phyloP scores from a whole-genome alignment of 2,113 vertebrate genomes.

The Gallinago paraguaiae region DNA sequence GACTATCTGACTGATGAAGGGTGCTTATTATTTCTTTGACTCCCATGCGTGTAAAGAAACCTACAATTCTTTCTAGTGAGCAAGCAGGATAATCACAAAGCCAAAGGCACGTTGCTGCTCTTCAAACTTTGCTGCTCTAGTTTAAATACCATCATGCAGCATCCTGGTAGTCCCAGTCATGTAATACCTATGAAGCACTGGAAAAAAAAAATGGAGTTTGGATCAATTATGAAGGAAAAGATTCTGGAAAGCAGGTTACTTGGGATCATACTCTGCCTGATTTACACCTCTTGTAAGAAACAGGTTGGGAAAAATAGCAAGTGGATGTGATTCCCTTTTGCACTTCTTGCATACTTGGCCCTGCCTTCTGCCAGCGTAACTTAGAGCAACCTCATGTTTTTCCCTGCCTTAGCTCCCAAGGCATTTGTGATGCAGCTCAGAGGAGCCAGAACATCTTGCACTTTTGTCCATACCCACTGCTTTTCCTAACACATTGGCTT shows the following conservation, averaged over 20 bases:
- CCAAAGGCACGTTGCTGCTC: neutral
- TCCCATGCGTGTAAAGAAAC: neutral
- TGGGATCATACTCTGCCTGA: neutral
- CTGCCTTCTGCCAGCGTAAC: neutral
- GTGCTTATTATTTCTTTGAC: conserved; percentile 55
- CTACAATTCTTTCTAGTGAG: neutral
- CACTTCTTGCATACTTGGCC: neutral
- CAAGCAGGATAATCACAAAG: conserved; percentile 22
- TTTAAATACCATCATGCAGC: neutral
- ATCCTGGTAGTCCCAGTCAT: neutral
- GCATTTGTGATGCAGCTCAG: neutral
- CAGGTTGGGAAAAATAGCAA: neutral
- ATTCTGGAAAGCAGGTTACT: neutral
- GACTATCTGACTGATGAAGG: conserved; percentile 22
- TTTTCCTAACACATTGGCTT: neutral
- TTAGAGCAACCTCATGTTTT: neutral
- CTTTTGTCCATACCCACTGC: neutral
- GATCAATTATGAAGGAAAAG: neutral
- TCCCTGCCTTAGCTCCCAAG: neutral
- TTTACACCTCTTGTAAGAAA: neutral
- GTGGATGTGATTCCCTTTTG: neutral
- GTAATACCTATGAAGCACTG: neutral
- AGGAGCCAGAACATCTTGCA: neutral
- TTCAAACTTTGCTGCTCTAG: neutral
- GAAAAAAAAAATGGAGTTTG: neutral